Percentiles rank a stretch among this genome's conserved stretches.
Conservation (phyloP, 1,140 invertebrate genomes). For the Papilio xuthus region DNA sequence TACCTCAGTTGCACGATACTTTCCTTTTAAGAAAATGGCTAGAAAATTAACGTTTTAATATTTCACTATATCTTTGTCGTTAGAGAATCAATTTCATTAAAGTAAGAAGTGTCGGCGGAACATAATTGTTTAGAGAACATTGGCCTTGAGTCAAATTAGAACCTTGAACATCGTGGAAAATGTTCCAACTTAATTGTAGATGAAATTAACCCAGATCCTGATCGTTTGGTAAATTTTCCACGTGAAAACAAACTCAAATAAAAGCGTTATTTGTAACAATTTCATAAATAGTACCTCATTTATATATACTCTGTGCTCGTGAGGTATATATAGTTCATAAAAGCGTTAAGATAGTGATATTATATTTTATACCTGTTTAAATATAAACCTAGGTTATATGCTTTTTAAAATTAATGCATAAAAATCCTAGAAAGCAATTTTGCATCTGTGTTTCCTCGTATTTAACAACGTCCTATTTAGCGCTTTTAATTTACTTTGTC, state of each 20-base stretch:
- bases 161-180: slow-evolving; percentile 11
- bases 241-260: neutral
- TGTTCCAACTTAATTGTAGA: slow-evolving; percentile 4
- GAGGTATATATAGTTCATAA: neutral
- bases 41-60: neutral
- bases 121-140: slow-evolving; percentile 11
- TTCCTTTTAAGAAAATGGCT: too few species aligned
- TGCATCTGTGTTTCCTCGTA: too few species aligned
- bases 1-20: too few species aligned
- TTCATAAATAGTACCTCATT: neutral
- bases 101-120: neutral
- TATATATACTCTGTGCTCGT: neutral
- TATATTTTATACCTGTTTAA: too few species aligned
- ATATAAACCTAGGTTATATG: neutral
- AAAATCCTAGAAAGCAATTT: too few species aligned
- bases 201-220: slow-evolving; percentile 8
- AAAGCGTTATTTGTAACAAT: neutral
- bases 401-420: too few species aligned
- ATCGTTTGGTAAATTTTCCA: slow-evolving; percentile 10
- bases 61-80: neutral
- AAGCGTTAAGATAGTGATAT: neutral
- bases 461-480: too few species aligned
- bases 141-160: slow-evolving; percentile 6
- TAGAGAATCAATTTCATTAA: slow-evolving; percentile 11
- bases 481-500: too few species aligned